Base-by-base conservation (phyloP, 2,888 invertebrate genomes). In the Pristionchus fissidentatus region DNA sequence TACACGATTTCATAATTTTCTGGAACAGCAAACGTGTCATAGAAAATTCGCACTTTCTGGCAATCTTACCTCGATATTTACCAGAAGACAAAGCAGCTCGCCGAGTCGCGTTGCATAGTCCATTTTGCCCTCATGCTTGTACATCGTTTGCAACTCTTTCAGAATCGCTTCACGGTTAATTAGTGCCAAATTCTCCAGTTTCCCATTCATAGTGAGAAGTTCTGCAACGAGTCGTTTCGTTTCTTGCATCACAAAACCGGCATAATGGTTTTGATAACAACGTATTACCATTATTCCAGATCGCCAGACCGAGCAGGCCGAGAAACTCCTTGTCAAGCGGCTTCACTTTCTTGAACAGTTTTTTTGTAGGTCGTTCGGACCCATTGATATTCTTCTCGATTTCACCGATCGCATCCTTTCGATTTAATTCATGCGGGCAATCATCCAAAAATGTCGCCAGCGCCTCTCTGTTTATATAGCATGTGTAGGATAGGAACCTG, bases 261-360 rank as follows among this genome's bases (percentile, higher is more conserved):
- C 13, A 26, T 60, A 32, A 60, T 32, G 32, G 8, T 32, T n/a
- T 32, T 8, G 29, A 5, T 60, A 60, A 10, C 10, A 26, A 32
- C 13, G 32, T n/a, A 15, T 60, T 32, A 60, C 60, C 60, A 60
- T 60, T 60, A 32, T 60, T 60, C 60, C 60, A 60, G 32, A 60
- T 13, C 8, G 60, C 29, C 13, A 60, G 60, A 13, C 60, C 60
- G 13, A 60, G 19, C 60, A 60, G 13, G 8, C 32, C 60, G 7
- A 60, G 32, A 32, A 60, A 60, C 32, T 60, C 60, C 2, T 60
- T 60, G 60, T 32, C 10, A 13, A 32, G 13, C 7, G 60, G 32
- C 8, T 15, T 13, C 13, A 60, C 29, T 32, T 60, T 60, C 4
- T n/a, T 60, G 60, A 60, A 60, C 60, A 32, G 2, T 60, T 32